Conservation (phyloP, 2,113 vertebrate species). For the Coturnix japonica region DNA sequence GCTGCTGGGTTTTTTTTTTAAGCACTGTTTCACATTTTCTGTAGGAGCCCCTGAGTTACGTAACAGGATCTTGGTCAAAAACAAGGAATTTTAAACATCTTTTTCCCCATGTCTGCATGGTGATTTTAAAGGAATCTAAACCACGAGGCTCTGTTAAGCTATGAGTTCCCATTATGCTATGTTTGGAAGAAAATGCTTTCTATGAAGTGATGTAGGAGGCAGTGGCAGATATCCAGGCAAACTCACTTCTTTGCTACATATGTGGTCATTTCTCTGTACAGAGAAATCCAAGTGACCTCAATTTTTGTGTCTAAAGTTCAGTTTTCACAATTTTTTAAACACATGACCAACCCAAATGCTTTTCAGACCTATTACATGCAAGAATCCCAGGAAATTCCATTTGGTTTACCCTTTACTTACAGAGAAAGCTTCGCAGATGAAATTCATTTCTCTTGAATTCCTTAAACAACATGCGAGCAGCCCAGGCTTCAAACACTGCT, state of each 20-base stretch:
- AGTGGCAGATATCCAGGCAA: slow-evolving; percentile 39
- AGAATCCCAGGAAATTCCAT: slow-evolving; percentile 70
- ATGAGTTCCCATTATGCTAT: slow-evolving; percentile 14
- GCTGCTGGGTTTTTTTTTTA: not conserved
- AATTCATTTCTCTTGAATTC: slow-evolving; percentile 48
- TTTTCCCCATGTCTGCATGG: not conserved
- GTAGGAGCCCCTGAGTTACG: not conserved
- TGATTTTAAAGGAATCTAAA: slow-evolving; percentile 40
- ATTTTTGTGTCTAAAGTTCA: slow-evolving; percentile 23
- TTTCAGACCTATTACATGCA: slow-evolving; percentile 48
- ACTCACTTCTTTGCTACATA: slow-evolving; percentile 29
- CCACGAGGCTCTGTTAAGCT: not conserved
- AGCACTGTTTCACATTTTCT: slow-evolving; percentile 8
- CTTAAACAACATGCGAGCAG: slow-evolving; percentile 48
- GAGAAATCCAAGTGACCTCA: slow-evolving; percentile 54
- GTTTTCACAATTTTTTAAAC: slow-evolving; percentile 47
- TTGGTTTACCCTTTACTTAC: slow-evolving; percentile 53
- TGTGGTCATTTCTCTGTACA: slow-evolving; percentile 33
- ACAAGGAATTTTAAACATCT: not conserved
- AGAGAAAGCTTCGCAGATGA: slow-evolving; percentile 48
- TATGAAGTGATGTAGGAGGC: slow-evolving; percentile 32
- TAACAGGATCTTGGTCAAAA: slow-evolving; percentile 27
- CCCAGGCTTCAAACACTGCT: not conserved
- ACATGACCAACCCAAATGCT: not conserved
- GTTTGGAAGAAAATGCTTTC: slow-evolving; percentile 50